Evolutionary conservation across 2,797 vertebrate genomes (phyloP).

Genomic region (Sebastes cheni): DNA sequence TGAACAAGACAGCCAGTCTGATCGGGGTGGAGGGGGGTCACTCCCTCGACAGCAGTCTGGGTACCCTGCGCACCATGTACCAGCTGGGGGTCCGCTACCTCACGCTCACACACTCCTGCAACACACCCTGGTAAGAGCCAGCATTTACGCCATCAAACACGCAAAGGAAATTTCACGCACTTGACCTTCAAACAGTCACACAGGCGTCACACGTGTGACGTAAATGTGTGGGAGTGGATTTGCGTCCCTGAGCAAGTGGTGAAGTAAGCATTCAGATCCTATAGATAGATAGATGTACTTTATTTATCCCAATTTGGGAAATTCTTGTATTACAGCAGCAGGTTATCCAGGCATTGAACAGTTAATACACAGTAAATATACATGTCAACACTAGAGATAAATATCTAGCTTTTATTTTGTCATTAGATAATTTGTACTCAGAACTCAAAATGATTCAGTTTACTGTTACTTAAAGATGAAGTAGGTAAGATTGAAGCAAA

Average conservation of each 20-base stretch:
- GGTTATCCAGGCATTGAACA: no score
- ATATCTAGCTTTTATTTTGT: no score
- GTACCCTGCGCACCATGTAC: constrained; percentile 88
- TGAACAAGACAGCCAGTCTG: constrained; percentile 88
- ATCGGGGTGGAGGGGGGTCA: constrained; percentile 95
- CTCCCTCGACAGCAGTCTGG: constrained; percentile 94
- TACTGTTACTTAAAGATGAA: neutral
- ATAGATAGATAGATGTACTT: no score
- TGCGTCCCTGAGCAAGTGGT: neutral
- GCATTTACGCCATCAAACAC: neutral
- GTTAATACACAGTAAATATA: no score
- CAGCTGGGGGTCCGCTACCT: constrained; percentile 92
- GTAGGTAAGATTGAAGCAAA: no score
- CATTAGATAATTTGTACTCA: no score
- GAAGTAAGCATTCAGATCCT: neutral
- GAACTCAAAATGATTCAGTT: neutral
- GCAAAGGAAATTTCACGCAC: neutral
- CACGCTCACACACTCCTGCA: constrained; percentile 96
- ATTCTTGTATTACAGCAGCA: no score
- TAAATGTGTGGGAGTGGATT: neutral
- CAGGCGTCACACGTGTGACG: neutral
- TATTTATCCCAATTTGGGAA: no score
- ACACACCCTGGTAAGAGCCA: constrained; percentile 91
- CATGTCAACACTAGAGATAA: no score
- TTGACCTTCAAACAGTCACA: neutral